Evolutionary conservation across 2,113 vertebrate species (phyloP).

Genomic region (Galemys pyrenaicus): DNA sequence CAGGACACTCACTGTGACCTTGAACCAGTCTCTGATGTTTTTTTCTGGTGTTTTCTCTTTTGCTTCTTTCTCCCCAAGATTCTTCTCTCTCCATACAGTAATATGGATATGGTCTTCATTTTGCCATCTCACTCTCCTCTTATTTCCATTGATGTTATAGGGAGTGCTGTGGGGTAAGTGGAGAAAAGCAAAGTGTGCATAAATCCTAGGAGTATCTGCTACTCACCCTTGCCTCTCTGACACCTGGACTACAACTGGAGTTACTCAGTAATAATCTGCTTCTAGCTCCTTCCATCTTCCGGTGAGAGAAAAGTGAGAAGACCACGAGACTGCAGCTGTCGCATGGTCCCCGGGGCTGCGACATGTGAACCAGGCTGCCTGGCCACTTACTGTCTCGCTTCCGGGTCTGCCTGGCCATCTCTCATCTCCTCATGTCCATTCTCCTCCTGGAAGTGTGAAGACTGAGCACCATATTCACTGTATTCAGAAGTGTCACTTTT

Average conservation of each 20-base stretch:
- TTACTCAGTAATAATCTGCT: background rate
- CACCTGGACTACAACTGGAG: background rate
- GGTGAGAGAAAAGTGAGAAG: background rate
- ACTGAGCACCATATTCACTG: slow-evolving; percentile 52
- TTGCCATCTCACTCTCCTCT: slow-evolving; percentile 73
- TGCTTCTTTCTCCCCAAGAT: background rate
- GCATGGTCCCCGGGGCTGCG: background rate
- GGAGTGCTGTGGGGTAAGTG: slow-evolving; percentile 78
- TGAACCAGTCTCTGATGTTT: slow-evolving; percentile 84
- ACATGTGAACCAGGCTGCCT: background rate
- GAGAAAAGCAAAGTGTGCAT: background rate
- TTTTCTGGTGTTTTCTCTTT: background rate
- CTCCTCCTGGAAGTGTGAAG: slow-evolving; percentile 75
- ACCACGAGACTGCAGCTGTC: background rate
- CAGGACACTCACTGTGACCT: slow-evolving; percentile 86
- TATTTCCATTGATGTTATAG: slow-evolving; percentile 73
- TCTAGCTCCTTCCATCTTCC: background rate
- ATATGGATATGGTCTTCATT: slow-evolving; percentile 62
- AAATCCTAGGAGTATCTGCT: background rate
- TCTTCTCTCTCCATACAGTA: background rate
- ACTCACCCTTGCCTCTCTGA: background rate
- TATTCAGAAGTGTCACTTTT: slow-evolving; percentile 72
- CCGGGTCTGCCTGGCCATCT: slow-evolving; percentile 79
- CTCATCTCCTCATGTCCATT: slow-evolving; percentile 84
- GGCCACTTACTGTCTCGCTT: slow-evolving; percentile 85